Base-by-base conservation (phyloP, 2,888 invertebrate species). In the Leptinotarsa tumamoca region DNA sequence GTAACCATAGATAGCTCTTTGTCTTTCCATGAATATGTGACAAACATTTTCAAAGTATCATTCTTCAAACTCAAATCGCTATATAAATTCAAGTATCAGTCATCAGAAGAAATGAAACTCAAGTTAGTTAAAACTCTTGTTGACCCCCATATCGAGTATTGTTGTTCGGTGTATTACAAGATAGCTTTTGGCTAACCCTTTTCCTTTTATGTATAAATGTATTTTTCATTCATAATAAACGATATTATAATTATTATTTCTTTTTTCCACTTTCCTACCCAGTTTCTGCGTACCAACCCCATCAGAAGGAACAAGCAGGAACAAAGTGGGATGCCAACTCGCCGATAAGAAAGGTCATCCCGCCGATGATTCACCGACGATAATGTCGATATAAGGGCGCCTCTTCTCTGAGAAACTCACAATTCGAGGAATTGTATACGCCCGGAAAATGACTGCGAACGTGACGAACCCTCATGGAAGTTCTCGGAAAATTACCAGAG, bases 331-430 rank as follows among this genome's bases (percentile, higher is more conserved):
- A 70, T 70, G 70, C 49, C 15, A 70, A 58, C 70, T n/a, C 14
- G 33, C 49, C 70, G 80, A 80, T 79, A 80, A 81, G 79, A 70
- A 68, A 78, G 80, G 81, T 81, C 81, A 80, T 81, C 79, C 74
- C 68, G 75, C 73, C 72, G 77, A 80, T 79, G 78, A 81, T 72
- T 81, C 80, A 80, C 76, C 75, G 76, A 74, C 73, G 78, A 80
- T 81, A 79, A 80, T 79, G 73, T 70, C 54, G 63, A 63, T 63
- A 63, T 43, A 17, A 43, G 43, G 63, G 63, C 43, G 63, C 21
- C 58, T 63, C 43, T 63, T 7, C 63, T 63, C 4, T 43, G 33
- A 33, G 63, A 63, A 43, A 18, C n/a, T 58, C 58, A 58, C 58
- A 52, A 63, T 33, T 63, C 63, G 33, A 33, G 63, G 18, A 63